A percentile compares a stretch with the other conserved stretches of the same genome.
phyloP scores from a whole-genome alignment of 2,113 vertebrate species.

The Martes martes region DNA sequence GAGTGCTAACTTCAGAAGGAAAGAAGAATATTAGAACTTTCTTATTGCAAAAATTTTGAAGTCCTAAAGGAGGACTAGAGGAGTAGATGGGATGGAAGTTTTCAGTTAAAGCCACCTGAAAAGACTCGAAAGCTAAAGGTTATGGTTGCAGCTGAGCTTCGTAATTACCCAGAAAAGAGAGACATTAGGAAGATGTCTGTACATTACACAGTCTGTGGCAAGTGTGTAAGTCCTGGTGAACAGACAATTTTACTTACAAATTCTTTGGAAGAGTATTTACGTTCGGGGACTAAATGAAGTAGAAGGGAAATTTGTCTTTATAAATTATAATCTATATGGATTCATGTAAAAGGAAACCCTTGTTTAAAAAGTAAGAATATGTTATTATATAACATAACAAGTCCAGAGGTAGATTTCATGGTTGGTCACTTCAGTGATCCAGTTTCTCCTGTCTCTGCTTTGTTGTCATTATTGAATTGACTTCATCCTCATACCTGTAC shows the following conservation, averaged over 20 bases:
- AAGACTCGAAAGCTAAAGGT: background rate
- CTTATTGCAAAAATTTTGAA: background rate
- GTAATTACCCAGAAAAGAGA: conserved; percentile 1
- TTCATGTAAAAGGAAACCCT: background rate
- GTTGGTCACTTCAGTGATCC: background rate
- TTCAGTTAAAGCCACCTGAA: background rate
- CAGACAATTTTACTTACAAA: background rate
- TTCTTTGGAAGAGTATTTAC: background rate
- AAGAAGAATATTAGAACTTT: background rate
- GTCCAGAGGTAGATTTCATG: background rate
- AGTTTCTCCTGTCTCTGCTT: background rate
- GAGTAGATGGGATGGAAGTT: background rate
- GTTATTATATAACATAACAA: background rate
- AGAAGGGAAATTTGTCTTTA: background rate
- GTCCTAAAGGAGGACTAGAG: background rate
- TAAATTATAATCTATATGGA: background rate
- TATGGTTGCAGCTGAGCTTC: conserved; percentile 1
- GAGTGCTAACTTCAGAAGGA: background rate
- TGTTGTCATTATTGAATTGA: background rate
- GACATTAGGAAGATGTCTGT: background rate
- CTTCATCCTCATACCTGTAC: background rate
- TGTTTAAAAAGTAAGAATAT: background rate
- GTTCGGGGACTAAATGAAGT: conserved; percentile 2
- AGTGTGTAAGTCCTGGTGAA: background rate
- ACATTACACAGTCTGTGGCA: background rate